phyloP scores from a whole-genome alignment of 2,888 invertebrate species.

The Aspidapion aeneum region DNA sequence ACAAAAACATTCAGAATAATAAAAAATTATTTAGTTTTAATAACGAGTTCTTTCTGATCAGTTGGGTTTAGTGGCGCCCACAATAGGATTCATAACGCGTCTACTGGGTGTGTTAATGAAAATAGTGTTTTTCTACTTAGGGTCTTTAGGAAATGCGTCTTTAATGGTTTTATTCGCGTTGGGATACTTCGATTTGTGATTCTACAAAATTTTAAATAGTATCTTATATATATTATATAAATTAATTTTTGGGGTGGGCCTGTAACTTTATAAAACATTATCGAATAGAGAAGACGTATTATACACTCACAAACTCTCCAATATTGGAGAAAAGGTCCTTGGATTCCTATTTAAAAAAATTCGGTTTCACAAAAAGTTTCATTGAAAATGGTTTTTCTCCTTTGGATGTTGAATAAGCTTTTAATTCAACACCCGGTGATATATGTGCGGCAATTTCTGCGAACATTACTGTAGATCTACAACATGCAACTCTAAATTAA shows the following conservation, averaged over 20 bases:
- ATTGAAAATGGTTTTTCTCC: constrained; percentile 28
- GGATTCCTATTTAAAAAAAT: constrained; percentile 32
- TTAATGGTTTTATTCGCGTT: constrained; percentile 69
- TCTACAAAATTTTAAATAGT: constrained; percentile 78
- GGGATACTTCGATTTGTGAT: constrained; percentile 42
- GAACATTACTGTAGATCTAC: constrained; percentile 80
- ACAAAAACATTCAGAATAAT: too few relatives aligned
- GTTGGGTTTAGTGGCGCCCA: constrained; percentile 90
- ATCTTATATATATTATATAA: too few relatives aligned
- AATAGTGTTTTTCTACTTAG: constrained; percentile 79
- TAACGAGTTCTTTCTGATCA: constrained; percentile 96
- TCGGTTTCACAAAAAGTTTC: constrained; percentile 21
- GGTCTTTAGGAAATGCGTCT: constrained; percentile 69
- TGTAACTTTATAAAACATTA: constrained; percentile 77
- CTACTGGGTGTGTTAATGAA: constrained; percentile 92
- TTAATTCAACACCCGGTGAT: constrained; percentile 45
- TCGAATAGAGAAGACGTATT: constrained; percentile 47
- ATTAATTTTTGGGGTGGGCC: constrained; percentile 89
- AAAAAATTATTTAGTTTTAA: too few relatives aligned
- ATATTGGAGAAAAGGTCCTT: constrained; percentile 33
- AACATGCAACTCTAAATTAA: constrained; percentile 79
- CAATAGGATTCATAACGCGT: constrained; percentile 98
- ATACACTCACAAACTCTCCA: constrained; percentile 41
- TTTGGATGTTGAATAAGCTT: constrained; percentile 18
- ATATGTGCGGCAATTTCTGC: constrained; percentile 76